Conservation (phyloP, 2,113 vertebrate genomes). For the Telmatochromis brachygnathus region DNA sequence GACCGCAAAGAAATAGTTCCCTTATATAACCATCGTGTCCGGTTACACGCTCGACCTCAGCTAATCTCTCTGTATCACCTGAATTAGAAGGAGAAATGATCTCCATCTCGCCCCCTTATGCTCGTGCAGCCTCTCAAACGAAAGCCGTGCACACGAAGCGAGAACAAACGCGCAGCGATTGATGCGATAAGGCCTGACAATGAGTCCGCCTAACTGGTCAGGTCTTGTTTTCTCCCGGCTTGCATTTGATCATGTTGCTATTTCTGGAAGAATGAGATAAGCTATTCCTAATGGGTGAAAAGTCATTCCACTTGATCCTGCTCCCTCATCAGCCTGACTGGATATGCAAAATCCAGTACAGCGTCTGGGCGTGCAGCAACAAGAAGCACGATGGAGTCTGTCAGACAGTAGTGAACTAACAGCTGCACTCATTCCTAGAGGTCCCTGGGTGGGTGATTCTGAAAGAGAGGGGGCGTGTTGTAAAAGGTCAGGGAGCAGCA, state of each 20-base stretch:
- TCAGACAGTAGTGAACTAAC: conserved; percentile 8
- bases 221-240: neutral
- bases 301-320: neutral
- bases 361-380: neutral
- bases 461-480: neutral
- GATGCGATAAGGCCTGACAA: neutral
- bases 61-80: conserved; percentile 8
- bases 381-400: neutral
- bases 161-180: neutral
- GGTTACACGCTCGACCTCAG: neutral
- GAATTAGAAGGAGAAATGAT: neutral
- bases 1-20: neutral
- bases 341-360: neutral
- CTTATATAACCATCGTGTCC: neutral
- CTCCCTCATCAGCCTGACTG: neutral
- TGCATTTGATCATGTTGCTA: conserved; percentile 9
- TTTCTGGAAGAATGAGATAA: conserved; percentile 24
- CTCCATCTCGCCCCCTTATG: neutral
- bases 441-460: neutral
- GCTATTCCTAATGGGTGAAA: neutral
- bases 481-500: conserved; percentile 9
- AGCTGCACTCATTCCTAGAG: conserved; percentile 20
- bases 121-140: neutral
- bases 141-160: neutral
- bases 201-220: neutral